These are phyloP conservation scores for Lithosia quadra DNA, from an alignment of 2,888 invertebrate species.

Conservation along the genomic window DNA sequence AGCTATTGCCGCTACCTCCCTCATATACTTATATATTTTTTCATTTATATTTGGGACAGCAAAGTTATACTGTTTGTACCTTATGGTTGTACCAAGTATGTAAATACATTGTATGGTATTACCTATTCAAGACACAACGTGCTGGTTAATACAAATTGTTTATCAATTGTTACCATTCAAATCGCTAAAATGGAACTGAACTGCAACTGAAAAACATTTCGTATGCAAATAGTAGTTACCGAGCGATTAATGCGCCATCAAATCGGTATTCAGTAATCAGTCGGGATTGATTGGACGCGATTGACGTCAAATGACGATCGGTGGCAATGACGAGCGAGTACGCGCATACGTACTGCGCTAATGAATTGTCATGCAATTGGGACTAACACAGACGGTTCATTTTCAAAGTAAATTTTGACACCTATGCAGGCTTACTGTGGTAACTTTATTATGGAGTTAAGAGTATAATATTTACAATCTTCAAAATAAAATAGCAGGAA, in stretches of 20 bases:
- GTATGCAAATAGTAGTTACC: conserved; percentile 48
- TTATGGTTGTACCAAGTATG: too few relatives aligned
- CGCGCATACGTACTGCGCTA: conserved; percentile 48
- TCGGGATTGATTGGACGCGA: conserved; percentile 63
- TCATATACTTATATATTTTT: background rate
- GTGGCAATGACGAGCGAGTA: conserved; percentile 55
- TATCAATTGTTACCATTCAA: background rate
- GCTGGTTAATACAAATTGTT: background rate
- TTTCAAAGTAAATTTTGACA: background rate
- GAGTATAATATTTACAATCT: too few relatives aligned
- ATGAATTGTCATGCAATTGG: conserved; percentile 60
- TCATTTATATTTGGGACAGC: too few relatives aligned
- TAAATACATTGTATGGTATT: too few relatives aligned
- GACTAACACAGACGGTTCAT: background rate
- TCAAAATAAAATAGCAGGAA: background rate
- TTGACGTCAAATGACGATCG: conserved; percentile 63
- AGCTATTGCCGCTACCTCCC: background rate
- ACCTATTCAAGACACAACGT: background rate
- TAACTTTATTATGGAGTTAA: too few relatives aligned
- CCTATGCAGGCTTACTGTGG: background rate
- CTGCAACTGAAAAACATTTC: conserved; percentile 4
- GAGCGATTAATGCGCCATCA: conserved; percentile 73
- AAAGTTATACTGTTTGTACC: too few relatives aligned
- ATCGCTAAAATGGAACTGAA: background rate
- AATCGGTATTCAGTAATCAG: conserved; percentile 77